These are phyloP conservation scores for Acipenser ruthenus DNA, from an alignment of 2,797 vertebrate genomes.

Conservation along the genomic window DNA sequence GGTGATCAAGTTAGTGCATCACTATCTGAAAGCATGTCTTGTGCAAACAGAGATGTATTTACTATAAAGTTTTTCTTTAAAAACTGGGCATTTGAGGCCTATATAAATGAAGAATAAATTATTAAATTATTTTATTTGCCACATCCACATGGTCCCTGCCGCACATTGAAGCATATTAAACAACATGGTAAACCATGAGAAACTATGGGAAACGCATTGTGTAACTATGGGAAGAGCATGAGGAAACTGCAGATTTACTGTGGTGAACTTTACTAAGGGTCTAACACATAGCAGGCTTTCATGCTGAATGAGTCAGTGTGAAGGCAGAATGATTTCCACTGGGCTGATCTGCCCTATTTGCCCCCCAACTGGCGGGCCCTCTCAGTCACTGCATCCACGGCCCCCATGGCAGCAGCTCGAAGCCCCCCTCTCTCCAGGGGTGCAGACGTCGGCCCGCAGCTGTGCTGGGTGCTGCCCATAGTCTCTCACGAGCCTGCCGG, in stretches of 20 bases:
- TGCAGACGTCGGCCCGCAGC: constrained; percentile 82
- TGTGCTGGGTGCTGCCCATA: constrained; percentile 78
- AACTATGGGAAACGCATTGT: constrained; percentile 30
- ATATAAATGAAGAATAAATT: no score
- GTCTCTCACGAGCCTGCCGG: constrained; percentile 75
- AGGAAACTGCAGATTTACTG: background rate
- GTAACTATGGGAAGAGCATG: background rate
- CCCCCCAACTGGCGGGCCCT: constrained; percentile 70
- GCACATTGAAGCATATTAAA: constrained; percentile 30
- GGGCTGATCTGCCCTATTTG: constrained; percentile 36
- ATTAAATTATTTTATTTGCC: no score
- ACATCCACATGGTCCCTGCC: background rate
- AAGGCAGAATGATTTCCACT: constrained; percentile 34
- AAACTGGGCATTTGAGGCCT: no score
- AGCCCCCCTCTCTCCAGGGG: constrained; percentile 83
- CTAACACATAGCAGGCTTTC: no score
- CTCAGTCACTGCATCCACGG: constrained; percentile 78
- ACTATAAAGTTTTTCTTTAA: no score
- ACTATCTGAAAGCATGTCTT: no score
- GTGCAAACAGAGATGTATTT: no score
- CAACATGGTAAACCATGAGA: constrained; percentile 40
- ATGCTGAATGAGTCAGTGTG: no score
- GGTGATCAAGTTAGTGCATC: no score
- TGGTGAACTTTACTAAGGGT: no score
- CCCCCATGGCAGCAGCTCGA: constrained; percentile 73